phyloP scores from a whole-genome alignment of 2,888 invertebrate genomes.

The Drosophila meridionalis region DNA sequence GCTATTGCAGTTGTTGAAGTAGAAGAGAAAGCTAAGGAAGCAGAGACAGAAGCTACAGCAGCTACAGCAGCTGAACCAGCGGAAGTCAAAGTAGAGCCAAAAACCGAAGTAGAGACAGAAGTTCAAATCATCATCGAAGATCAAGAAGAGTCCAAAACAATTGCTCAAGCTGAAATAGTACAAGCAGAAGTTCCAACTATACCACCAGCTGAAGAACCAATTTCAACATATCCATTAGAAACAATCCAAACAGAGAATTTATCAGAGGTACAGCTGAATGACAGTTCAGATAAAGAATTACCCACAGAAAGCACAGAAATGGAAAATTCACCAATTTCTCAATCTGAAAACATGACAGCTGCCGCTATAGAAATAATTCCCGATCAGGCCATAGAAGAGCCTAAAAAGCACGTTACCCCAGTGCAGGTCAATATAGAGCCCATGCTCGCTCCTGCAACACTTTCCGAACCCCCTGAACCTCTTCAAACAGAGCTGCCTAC shows the following conservation, averaged over 20 bases:
- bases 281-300: not conserved
- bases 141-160: too few relatives aligned
- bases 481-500: conserved; percentile 7
- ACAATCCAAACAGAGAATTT: not conserved
- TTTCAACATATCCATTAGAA: not conserved
- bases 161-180: not conserved
- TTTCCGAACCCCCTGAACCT: not conserved
- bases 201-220: not conserved
- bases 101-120: not conserved
- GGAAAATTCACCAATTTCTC: not conserved
- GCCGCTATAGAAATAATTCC: too few relatives aligned
- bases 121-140: not conserved
- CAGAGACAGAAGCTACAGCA: not conserved
- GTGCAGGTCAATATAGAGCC: too few relatives aligned
- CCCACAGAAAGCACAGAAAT: not conserved
- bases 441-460: not conserved
- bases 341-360: not conserved
- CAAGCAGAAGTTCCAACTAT: not conserved
- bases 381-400: not conserved
- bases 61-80: not conserved
- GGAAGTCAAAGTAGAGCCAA: not conserved
- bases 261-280: not conserved
- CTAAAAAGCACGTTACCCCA: not conserved
- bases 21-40: not conserved
- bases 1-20: not conserved